Percentiles rank a stretch among this genome's conserved stretches.
Evolutionary conservation across 1,140 invertebrate species (phyloP).

Genomic region (Trissolcus basalis): DNA sequence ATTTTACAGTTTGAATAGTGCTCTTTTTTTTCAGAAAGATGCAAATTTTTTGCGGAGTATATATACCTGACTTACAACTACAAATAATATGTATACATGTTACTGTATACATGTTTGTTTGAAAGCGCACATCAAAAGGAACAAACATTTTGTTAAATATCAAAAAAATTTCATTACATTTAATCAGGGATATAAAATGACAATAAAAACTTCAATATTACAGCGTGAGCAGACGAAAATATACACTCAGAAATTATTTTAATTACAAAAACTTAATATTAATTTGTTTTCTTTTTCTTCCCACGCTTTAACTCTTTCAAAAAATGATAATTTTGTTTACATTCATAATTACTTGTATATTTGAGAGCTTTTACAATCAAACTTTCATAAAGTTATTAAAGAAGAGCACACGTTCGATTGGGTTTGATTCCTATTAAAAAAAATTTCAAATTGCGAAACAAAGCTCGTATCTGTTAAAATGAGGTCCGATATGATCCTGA

Average conservation of each 20-base stretch:
- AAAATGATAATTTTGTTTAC: no score
- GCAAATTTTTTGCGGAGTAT: no score
- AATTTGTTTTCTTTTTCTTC: no score
- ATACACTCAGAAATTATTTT: neutral
- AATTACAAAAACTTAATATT: no score
- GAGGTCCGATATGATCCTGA: neutral
- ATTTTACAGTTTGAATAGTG: no score
- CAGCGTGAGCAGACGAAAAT: neutral
- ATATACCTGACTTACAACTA: constrained; percentile 57
- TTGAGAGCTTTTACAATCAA: no score
- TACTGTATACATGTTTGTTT: constrained; percentile 49
- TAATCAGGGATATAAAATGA: neutral
- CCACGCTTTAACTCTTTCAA: no score
- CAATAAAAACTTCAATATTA: neutral
- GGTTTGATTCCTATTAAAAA: neutral
- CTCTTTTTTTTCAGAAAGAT: no score
- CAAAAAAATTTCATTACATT: neutral
- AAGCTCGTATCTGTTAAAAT: no score
- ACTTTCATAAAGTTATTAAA: no score
- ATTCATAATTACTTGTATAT: no score
- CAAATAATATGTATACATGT: constrained; percentile 55
- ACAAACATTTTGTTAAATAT: constrained; percentile 22
- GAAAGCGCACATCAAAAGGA: constrained; percentile 32
- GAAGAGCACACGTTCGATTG: neutral
- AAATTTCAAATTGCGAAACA: no score